Base-by-base conservation (phyloP, 1,140 invertebrate genomes). In the Thrips palmi region DNA sequence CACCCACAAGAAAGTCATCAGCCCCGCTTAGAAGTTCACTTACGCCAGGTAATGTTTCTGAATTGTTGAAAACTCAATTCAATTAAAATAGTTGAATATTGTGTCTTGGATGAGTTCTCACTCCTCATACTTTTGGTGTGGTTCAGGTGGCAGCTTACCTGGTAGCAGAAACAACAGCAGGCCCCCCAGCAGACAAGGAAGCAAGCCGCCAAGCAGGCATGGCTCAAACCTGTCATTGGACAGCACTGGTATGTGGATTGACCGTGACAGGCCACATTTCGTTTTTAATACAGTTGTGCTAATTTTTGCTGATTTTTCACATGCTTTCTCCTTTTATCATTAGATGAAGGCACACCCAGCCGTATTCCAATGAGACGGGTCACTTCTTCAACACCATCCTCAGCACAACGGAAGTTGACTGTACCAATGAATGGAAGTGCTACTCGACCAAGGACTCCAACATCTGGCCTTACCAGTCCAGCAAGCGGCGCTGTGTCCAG, bases 201-300 rank as follows among this genome's bases (percentile, higher is more conserved):
- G 81, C 23, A 87, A 88, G 56, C 85, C 87, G 47, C 81, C 86
- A 15, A 92, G 87, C 52, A 73, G 88, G 51, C 83, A 91, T 52
- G 87, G 86, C 42, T 94, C 89, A 22, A 88, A 85, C 49, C 69
- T 88, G 31, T 89, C 85, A 15, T 62, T 92, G 38, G 85, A 92
- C 53, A 85, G 81, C 53, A 83, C 79, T 52, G 78, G 81, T 85
- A 59, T 56, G 44, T 47, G 33, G 14, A 8, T 14, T 3, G 20
- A 15, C 36, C 11, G n/a, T n/a, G n/a, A n/a, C n/a, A n/a, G n/a
- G n/a, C 7, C n/a, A n/a, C 14, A 18, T 27, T 17, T 39, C 7
- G 15, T 37, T 33, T 38, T 37, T 21, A 23, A 43, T 33, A 19
- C 18, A 33, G 23, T 36, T 28, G n/a, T 1, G 28, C 10, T 22